Conservation (phyloP, 2,113 vertebrate genomes). For the Stigmatopora nigra region DNA sequence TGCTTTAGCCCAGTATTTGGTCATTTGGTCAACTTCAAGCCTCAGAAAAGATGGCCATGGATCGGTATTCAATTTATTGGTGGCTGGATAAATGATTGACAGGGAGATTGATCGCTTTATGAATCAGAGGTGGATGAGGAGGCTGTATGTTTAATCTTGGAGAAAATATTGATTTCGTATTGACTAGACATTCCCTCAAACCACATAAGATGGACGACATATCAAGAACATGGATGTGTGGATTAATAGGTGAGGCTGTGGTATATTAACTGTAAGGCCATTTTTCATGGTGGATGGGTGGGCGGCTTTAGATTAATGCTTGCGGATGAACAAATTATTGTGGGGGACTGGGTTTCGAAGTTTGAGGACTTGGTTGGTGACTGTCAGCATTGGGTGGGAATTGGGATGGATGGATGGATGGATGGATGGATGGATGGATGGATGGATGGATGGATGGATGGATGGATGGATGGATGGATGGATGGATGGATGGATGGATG, state of each 20-base stretch:
- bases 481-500: background rate
- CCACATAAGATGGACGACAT: background rate
- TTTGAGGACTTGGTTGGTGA: background rate
- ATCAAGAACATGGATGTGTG: background rate
- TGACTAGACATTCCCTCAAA: background rate
- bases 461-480: background rate
- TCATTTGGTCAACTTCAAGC: no score
- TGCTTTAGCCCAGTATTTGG: no score
- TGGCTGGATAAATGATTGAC: background rate
- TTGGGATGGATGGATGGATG: background rate
- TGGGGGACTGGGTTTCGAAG: background rate
- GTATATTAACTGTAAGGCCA: background rate
- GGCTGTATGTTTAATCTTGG: background rate
- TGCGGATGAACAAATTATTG: background rate
- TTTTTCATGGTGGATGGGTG: background rate
- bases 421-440: background rate
- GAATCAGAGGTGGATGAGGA: background rate
- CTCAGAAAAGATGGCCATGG: background rate
- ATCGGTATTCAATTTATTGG: background rate
- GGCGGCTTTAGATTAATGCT: background rate
- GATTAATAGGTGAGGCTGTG: background rate
- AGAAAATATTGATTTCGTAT: background rate
- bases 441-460: conserved; percentile 4
- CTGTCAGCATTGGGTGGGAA: background rate
- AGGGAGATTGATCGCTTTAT: background rate